A percentile compares a stretch with the other conserved stretches of the same genome.
Evolutionary conservation across 2,797 vertebrate genomes (phyloP).

Genomic region (Ispidina picta): DNA sequence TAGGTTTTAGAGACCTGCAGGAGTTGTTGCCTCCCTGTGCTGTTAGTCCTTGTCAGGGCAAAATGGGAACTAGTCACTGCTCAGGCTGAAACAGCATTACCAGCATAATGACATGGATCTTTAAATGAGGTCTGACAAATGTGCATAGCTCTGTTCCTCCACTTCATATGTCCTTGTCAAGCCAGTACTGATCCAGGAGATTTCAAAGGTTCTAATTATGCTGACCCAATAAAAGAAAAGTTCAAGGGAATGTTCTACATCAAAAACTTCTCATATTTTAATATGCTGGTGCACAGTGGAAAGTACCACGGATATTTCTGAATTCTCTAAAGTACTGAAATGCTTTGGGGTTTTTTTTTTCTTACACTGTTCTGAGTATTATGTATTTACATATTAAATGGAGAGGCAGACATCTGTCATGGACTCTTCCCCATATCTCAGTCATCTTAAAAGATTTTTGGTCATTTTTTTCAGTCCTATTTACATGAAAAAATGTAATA

Average conservation of each 20-base stretch:
- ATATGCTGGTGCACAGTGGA: not conserved
- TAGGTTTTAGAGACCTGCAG: not conserved
- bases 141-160: not conserved
- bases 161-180: conserved; percentile 2
- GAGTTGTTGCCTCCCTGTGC: not conserved
- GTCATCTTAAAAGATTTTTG: not conserved
- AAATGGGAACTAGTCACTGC: not conserved
- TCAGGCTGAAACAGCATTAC: not conserved
- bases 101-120: not conserved
- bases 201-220: conserved; percentile 6
- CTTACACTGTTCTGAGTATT: not conserved
- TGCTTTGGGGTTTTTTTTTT: not conserved
- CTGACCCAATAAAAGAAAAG: not conserved
- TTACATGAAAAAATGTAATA: not conserved
- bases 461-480: not conserved
- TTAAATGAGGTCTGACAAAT: not conserved
- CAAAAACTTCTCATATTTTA: not conserved
- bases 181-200: not conserved
- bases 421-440: not conserved
- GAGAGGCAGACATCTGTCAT: not conserved
- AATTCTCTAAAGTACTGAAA: not conserved
- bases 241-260: not conserved
- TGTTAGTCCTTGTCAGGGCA: not conserved
- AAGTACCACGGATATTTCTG: not conserved
- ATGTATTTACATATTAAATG: not conserved